Base-by-base conservation (phyloP, 2,113 vertebrate species). In the Empidonax traillii region DNA sequence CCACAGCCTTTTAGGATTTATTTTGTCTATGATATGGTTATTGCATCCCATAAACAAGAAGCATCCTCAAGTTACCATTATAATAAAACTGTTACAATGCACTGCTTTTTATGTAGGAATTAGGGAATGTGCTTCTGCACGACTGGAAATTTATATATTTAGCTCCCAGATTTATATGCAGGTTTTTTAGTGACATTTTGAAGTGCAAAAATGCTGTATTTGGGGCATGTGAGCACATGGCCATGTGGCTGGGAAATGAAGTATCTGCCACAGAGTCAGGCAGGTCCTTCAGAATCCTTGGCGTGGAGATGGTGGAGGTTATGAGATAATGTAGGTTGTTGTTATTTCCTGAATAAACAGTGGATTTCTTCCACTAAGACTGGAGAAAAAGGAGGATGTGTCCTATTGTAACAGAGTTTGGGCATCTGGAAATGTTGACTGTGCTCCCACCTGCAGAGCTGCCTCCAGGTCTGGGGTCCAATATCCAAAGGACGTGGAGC, bases 41-140 rank as follows among this genome's bases (percentile, higher is more conserved):
- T 96, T 96, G 94, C 91, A 85, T 72, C 83, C 92, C 93, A 96
- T 97, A 97, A 97, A 97, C 91, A 96, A 97, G 93, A 96, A 97
- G 93, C 94, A 97, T 96, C 93, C 93, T 96, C 95, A 93, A 95
- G 94, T 96, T 95, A 41, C 86, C 93, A 91, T 96, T 95, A 87
- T 37, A 97, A 96, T 96, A 96, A 96, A 97, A 94, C 85, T 96
- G 92, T 90, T 96, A 92, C 95, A 96, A 92, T 89, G 88, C 51
- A 15, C 74, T 69, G 77, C 87, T 87, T 96, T 96, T 93, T 95
- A 95, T 83, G 80, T 22, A 44, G 91, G 81, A 94, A 92, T 95
- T 94, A 91, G 24, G 3, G 74, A 94, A 87, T 82, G 86, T 76
- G 94, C 59, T 92, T 95, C 87, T 77, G 76, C 86, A 53, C 65